Conservation (phyloP, 1,140 invertebrate species). For the Ceratosolen fusciceps region DNA sequence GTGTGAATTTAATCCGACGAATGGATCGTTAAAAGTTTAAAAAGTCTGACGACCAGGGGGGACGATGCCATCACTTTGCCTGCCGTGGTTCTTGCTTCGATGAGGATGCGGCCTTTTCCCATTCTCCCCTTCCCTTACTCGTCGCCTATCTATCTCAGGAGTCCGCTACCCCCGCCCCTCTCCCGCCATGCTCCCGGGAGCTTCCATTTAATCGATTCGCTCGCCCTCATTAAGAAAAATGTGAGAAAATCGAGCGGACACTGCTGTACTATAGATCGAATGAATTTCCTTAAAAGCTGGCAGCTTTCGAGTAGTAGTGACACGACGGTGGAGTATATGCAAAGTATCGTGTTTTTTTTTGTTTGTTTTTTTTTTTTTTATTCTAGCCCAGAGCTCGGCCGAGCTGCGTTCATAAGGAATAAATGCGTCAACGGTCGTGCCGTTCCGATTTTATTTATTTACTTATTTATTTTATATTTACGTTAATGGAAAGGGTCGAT, state of each 20-base stretch:
- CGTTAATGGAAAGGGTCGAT: not conserved
- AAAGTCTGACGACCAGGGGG: constrained; percentile 38
- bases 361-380: no score
- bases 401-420: no score
- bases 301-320: no score
- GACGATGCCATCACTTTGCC: not conserved
- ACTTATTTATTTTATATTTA: no score
- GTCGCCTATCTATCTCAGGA: not conserved
- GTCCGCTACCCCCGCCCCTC: not conserved
- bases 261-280: not conserved
- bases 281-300: not conserved
- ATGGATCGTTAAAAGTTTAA: constrained; percentile 53
- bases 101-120: not conserved
- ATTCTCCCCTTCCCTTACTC: not conserved
- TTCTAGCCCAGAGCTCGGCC: no score
- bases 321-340: no score
- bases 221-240: constrained; percentile 29
- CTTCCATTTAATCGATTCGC: constrained; percentile 32
- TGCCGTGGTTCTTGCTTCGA: not conserved
- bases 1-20: constrained; percentile 52
- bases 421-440: no score
- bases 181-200: not conserved
- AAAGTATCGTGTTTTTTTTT: no score
- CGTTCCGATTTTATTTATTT: no score
- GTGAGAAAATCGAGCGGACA: not conserved